Evolutionary conservation across 2,797 vertebrate genomes (phyloP).

Genomic region (Caiman crocodilus): DNA sequence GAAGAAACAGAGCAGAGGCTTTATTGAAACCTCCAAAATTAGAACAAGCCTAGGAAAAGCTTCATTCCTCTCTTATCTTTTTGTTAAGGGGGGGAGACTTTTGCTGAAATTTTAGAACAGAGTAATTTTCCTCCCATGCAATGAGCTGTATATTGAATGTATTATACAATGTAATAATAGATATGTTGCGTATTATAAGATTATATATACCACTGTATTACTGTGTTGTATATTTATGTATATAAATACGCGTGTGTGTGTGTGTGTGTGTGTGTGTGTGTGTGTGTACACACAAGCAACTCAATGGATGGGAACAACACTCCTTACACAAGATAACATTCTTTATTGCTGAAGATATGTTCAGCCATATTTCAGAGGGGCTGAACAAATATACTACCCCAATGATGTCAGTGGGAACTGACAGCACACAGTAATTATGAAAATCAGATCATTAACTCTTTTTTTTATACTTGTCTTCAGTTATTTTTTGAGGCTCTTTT

Average conservation of each 20-base stretch:
- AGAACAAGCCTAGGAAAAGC: background rate
- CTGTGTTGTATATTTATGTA: too few species aligned
- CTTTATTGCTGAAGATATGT: background rate
- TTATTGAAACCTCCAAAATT: background rate
- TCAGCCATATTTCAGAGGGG: background rate
- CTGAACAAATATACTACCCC: background rate
- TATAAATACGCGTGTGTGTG: too few species aligned
- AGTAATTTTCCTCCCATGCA: background rate
- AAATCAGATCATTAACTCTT: background rate
- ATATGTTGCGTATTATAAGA: too few species aligned
- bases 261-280: background rate
- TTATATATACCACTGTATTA: too few species aligned
- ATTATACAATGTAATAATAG: too few species aligned
- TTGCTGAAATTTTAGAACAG: background rate
- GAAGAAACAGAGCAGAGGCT: rapidly evolving
- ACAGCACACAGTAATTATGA: background rate
- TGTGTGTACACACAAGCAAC: too few species aligned
- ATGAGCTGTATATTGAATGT: background rate
- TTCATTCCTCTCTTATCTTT: background rate
- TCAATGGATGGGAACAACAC: too few species aligned
- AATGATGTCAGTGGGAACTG: background rate
- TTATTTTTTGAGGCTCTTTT: background rate
- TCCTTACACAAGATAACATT: background rate
- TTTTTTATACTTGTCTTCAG: background rate
- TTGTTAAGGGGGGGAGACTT: rapidly evolving